Base-by-base conservation (phyloP, 2,797 vertebrate species). In the Characodon lateralis region DNA sequence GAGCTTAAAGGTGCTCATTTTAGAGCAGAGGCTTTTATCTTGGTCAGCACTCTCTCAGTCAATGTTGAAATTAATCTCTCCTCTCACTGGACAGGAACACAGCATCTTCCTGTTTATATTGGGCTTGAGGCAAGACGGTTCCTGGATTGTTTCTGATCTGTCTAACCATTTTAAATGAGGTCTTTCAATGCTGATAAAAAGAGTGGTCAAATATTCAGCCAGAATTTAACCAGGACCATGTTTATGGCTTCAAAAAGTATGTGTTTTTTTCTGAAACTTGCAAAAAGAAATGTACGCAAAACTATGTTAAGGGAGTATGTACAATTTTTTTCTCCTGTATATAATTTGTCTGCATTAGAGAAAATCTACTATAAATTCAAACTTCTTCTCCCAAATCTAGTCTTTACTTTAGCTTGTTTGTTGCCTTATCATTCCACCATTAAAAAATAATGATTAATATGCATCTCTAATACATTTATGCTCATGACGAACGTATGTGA, bases 1-100 rank as follows among this genome's bases (percentile, higher is more conserved):
- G 35, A 41, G 63, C 8, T 66, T 66, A 66, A 66, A 66, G 63
- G 35, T 39, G 63, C 63, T 66, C 39, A 65, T 65, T 65, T 65
- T 65, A 39, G 31, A 35, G 61, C 31, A 39, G 18, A 65, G 6
- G 31, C 35, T 4, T 58, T 66, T 24, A 35, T 41, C 63, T 41
- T 66, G 63, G 63, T 66, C 35, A 39, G 35, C 35, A 41, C 35
- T 66, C 35, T 39, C 35, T 66, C 63, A 41, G 6, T 66, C 61
- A 65, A 39, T 41, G 63, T 41, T 41, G 63, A 66, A 9, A 41
- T 41, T 35, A 66, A 66, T 41, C 35, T 66, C 3, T 41, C 35
- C 35, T 66, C 63, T 22, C 1, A 3, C 18, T 65, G 61, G 61
- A 63, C 61, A 35, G 61, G 39, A 31, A 9, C 31, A 65, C 63